Percentiles rank a stretch among this genome's conserved stretches.
These are phyloP conservation scores for Melopsittacus undulatus DNA, from an alignment of 2,797 vertebrate genomes.

Conservation along the genomic window DNA sequence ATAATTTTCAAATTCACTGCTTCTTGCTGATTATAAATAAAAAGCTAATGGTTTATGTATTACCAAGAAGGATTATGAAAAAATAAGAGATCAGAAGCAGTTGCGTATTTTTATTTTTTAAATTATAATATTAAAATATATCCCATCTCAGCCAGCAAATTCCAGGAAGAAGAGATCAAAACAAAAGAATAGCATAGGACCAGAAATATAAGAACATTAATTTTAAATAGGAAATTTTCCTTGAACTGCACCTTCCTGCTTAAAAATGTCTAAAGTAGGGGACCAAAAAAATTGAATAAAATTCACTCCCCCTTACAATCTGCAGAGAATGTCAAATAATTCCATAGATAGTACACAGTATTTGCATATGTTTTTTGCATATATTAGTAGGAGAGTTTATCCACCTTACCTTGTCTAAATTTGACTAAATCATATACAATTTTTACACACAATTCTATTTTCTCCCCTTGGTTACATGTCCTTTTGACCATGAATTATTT, in stretches of 20 bases:
- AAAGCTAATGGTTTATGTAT: background rate
- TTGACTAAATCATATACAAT: background rate
- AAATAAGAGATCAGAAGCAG: background rate
- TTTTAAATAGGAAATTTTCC: background rate
- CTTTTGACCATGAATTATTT: background rate
- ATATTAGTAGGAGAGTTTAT: background rate
- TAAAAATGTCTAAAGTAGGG: background rate
- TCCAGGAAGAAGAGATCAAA: background rate
- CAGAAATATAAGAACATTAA: background rate
- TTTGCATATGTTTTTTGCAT: background rate
- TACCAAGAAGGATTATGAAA: background rate
- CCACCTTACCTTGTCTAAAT: background rate
- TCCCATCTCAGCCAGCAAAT: background rate
- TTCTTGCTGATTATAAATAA: background rate
- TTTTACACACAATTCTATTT: background rate
- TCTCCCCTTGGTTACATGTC: background rate
- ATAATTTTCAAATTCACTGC: background rate
- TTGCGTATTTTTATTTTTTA: background rate
- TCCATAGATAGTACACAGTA: background rate
- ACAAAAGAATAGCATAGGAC: background rate
- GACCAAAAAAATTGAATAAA: background rate
- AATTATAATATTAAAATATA: background rate
- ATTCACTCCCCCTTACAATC: background rate
- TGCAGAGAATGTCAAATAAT: background rate
- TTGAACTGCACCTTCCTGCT: background rate